phyloP scores from a whole-genome alignment of 2,888 invertebrate species.

The Caradrina clavipalpis region DNA sequence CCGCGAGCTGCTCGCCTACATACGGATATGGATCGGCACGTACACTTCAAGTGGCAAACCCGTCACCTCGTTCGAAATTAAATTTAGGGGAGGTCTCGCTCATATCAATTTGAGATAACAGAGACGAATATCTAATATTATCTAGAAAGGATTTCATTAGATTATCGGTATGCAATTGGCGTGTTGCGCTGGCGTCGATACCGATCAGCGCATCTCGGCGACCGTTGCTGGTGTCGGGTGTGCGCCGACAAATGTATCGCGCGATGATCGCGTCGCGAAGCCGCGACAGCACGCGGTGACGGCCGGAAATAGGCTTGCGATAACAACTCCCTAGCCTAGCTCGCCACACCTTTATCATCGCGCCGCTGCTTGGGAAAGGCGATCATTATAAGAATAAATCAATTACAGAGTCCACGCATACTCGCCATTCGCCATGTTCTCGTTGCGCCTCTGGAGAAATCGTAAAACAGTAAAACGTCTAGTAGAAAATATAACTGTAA shows the following conservation, averaged over 20 bases:
- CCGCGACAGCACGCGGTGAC: conserved; percentile 83
- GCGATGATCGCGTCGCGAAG: conserved; percentile 84
- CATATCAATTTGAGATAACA: conserved; percentile 50
- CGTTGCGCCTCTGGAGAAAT: conserved; percentile 70
- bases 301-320: conserved; percentile 89
- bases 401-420: conserved; percentile 77
- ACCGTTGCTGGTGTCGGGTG: conserved; percentile 75
- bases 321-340: conserved; percentile 87
- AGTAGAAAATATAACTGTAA: conserved; percentile 66
- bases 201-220: conserved; percentile 78
- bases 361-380: conserved; percentile 85
- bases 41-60: conserved; percentile 78
- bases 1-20: conserved; percentile 80
- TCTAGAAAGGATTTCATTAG: conserved; percentile 80
- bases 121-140: conserved; percentile 71
- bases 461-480: conserved; percentile 72
- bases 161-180: conserved; percentile 86
- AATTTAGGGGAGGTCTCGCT: conserved; percentile 68
- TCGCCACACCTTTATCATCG: conserved; percentile 84
- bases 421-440: conserved; percentile 71
- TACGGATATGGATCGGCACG: conserved; percentile 81
- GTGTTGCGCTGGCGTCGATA: conserved; percentile 80
- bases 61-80: conserved; percentile 74
- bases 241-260: conserved; percentile 90
- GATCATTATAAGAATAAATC: conserved; percentile 88